Base-by-base conservation (phyloP, 2,888 invertebrate species). In the Athripsodes cinereus region DNA sequence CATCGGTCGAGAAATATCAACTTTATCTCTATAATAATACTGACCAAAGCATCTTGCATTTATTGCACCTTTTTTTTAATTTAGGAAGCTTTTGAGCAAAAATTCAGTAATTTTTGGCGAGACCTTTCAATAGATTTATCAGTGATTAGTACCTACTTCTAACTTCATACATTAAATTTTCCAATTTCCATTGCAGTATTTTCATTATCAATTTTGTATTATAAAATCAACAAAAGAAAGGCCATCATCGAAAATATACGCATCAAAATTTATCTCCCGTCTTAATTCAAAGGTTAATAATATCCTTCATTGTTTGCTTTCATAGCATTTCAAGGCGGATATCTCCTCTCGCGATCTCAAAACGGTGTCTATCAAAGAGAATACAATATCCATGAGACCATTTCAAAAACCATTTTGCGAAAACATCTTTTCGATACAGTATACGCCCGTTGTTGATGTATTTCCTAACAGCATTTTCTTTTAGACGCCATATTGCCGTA, bases 361-460 rank as follows among this genome's bases (percentile, higher is more conserved):
- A 40, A 40, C 5, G n/a, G 40, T 40, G 40, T 40, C 40, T 2
- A 40, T 40, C n/a, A n/a, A 40, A 40, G 13, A 13, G 40, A 40
- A 40, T 16, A 40, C 40, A 40, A 40, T 40, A 40, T 40, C 40
- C 40, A n/a, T 40, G 13, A 40, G 40, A 40, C n/a, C 40, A 40
- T 40, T 40, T 40, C 40, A 40, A 13, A 40, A 40, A 40, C 40
- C 40, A 40, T 40, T 40, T 40, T 40, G 8, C 2, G 40, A 16
- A 40, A 40, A 40, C 40, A 40, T 40, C 40, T 40, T 40, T 40
- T 40, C 40, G 40, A 40, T 40, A 40, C 16, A 40, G n/a, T 26
- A 26, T 26, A 26, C 10, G 26, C 3, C 26, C 26, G 16, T 16
- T 40, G 40, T 40, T 40, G 40, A 40, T 40, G 40, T 40, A 40